Percentiles rank a stretch among this genome's conserved stretches.
These are phyloP conservation scores for Stratiomys singularior DNA, from an alignment of 2,888 invertebrate species.

Conservation along the genomic window DNA sequence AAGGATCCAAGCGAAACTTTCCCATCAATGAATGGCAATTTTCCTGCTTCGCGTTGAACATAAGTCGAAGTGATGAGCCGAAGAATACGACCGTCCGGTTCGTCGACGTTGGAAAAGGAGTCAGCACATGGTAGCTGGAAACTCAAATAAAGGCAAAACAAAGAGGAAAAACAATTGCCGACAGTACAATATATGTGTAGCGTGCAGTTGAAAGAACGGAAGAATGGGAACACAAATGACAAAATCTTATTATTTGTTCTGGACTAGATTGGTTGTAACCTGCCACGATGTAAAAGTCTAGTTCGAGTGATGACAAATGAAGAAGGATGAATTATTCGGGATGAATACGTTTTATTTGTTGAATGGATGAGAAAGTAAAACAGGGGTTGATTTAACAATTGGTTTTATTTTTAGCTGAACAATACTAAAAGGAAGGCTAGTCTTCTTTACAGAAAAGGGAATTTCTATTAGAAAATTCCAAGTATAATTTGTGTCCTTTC, in stretches of 20 bases:
- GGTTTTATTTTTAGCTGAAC: too few species aligned
- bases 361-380: too few species aligned
- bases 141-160: neutral
- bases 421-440: too few species aligned
- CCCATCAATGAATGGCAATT: slow-evolving; percentile 16
- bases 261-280: neutral
- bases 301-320: neutral
- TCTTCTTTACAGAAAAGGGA: too few species aligned
- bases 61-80: slow-evolving; percentile 13
- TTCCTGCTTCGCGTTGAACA: neutral
- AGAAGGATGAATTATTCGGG: slow-evolving; percentile 5
- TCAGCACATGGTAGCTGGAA: neutral
- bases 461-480: too few species aligned
- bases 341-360: neutral
- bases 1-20: neutral
- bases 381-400: too few species aligned
- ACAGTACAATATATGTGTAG: slow-evolving; percentile 2
- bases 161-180: neutral
- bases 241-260: slow-evolving; percentile 21
- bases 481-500: too few species aligned
- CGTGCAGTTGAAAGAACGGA: neutral
- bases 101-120: neutral
- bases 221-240: neutral
- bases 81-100: slow-evolving; percentile 5
- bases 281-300: neutral